Evolutionary conservation across 2,888 invertebrate genomes (phyloP).

Genomic region (Tetanocera ferruginea): DNA sequence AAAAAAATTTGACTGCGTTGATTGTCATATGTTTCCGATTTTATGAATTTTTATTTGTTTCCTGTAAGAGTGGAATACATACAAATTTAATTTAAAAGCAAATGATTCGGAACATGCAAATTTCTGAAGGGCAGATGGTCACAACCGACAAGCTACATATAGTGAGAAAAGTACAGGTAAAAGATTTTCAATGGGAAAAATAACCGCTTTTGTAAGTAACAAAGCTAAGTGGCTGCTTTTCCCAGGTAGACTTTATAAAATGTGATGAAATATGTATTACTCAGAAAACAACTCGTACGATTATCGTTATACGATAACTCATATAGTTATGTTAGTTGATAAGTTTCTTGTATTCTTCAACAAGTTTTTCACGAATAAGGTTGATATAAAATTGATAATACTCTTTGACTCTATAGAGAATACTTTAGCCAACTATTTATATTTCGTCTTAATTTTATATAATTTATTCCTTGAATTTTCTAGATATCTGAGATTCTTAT

Average conservation of each 20-base stretch:
- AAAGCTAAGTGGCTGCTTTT: neutral
- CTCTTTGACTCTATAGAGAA: too few species aligned
- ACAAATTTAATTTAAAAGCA: neutral
- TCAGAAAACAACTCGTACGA: too few species aligned
- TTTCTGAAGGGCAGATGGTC: constrained; percentile 18
- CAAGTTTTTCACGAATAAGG: too few species aligned
- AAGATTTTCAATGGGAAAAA: constrained; percentile 4
- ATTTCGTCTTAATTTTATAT: too few species aligned
- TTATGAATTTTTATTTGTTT: neutral
- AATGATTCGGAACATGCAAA: constrained; percentile 25
- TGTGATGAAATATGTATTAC: too few species aligned
- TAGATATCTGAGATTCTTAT: too few species aligned
- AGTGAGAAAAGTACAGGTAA: neutral
- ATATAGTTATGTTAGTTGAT: too few species aligned
- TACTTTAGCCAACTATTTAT: too few species aligned
- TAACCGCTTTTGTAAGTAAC: neutral
- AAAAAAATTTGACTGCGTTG: neutral
- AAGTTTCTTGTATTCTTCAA: too few species aligned
- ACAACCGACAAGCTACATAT: neutral
- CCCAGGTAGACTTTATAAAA: neutral
- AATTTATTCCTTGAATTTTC: too few species aligned
- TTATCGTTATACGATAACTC: too few species aligned
- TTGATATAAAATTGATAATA: too few species aligned
- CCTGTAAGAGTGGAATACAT: constrained; percentile 7
- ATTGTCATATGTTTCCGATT: neutral